Base-by-base conservation (phyloP, 2,888 invertebrate species). In the Proisotoma minuta region DNA sequence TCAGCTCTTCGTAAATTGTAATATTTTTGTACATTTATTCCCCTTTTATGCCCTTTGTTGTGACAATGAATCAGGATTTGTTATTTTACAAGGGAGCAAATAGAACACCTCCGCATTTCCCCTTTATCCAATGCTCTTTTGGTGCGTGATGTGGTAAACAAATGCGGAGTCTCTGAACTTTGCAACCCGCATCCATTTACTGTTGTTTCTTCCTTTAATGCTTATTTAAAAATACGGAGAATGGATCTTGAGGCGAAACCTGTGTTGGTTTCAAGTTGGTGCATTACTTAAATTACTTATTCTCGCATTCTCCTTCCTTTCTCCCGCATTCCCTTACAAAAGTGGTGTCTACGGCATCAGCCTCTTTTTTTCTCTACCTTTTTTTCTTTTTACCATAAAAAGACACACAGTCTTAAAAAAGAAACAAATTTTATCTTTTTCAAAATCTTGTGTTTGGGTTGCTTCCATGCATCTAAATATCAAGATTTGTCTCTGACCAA, bases 271-370 rank as follows among this genome's bases (percentile, higher is more conserved):
- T 54, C 53, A 34, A 52, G 27, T 34, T 27, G 23, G 53, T 54
- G 53, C 53, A 54, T 54, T 54, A 54, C 53, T 54, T 54, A 34
- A 54, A 54, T 54, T 54, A 54, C 53, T 54, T 54, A 54, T 54
- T 54, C 39, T 39, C 53, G 23, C 53, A 29, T 52, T 52, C 52
- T 4, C 15, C 24, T 20, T 43, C 5, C 5, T n/a, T n/a, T n/a
- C n/a, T n/a, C 15, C 43, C 18, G 20, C 43, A 43, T 20, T 4
- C 4, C 15, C 43, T 4, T 4, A n/a, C 15, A n/a, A 43, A 43
- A 43, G 18, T 15, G 34, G 34, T 34, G 34, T 34, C n/a, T n/a
- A n/a, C n/a, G 34, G 34, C 15, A 34, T 34, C 43, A 43, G 18
- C 18, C 43, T n/a, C 18, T 43, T 4, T 12, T 20, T 43, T 12